Evolutionary conservation across 2,113 vertebrate genomes (phyloP).

Genomic region (Apteryx owenii): DNA sequence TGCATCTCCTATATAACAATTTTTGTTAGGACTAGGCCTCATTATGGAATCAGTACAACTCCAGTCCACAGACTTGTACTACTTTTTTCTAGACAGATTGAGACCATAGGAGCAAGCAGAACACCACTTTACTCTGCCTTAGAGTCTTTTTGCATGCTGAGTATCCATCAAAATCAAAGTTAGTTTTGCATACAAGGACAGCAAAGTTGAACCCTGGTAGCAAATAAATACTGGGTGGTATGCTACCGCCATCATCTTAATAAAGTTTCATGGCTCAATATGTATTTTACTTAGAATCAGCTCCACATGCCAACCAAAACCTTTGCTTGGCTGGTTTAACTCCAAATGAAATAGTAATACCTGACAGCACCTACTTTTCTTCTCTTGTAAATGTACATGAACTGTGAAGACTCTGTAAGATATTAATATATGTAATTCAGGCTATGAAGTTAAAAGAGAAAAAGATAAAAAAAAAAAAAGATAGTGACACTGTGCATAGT

Average conservation of each 20-base stretch:
- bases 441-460: not conserved
- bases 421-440: slow-evolving; percentile 55
- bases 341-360: not conserved
- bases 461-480: not conserved
- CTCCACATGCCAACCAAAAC: not conserved
- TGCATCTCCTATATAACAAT: not conserved
- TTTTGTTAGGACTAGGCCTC: not conserved
- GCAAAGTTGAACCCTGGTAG: not conserved
- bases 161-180: not conserved
- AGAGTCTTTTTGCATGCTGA: not conserved
- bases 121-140: not conserved
- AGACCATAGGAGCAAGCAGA: not conserved
- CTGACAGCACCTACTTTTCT: not conserved
- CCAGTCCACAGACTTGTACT: not conserved
- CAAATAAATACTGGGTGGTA: not conserved
- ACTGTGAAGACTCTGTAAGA: slow-evolving; percentile 67
- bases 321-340: slow-evolving; percentile 12
- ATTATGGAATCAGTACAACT: not conserved
- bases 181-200: not conserved
- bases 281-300: not conserved
- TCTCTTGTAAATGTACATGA: not conserved
- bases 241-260: not conserved
- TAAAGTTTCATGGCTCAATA: not conserved
- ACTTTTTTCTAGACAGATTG: not conserved
- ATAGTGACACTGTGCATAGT: slow-evolving; percentile 3